Percentiles rank a stretch among this genome's conserved stretches.
phyloP scores from a whole-genome alignment of 2,113 vertebrate genomes.

The Caranx melampygus region DNA sequence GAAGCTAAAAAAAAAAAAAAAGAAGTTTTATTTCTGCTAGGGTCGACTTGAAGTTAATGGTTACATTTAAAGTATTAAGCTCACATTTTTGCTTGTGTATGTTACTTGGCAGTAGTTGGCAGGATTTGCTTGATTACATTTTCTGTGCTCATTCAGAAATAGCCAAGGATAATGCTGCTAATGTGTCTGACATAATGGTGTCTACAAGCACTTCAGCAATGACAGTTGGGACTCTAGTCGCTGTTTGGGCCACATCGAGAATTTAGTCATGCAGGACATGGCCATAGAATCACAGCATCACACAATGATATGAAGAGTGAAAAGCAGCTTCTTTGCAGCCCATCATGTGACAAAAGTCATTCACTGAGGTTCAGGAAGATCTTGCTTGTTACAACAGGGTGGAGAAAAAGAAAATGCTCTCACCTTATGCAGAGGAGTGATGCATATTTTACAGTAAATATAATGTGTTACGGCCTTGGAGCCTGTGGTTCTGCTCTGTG shows the following conservation, averaged over 20 bases:
- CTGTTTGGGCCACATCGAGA: constrained; percentile 7
- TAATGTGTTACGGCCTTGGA: too few relatives aligned
- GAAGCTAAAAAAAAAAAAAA: not conserved
- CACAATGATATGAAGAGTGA: not conserved
- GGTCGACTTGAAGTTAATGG: too few relatives aligned
- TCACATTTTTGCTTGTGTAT: not conserved
- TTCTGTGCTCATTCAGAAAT: not conserved
- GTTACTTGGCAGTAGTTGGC: not conserved
- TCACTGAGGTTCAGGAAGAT: not conserved
- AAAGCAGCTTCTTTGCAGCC: constrained; percentile 12
- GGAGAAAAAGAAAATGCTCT: not conserved
- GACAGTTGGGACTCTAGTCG: constrained; percentile 29
- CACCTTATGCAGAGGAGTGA: not conserved
- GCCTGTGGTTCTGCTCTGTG: too few relatives aligned
- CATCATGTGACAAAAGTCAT: constrained; percentile 14
- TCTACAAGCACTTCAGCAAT: not conserved
- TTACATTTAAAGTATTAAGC: not conserved
- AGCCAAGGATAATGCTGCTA: not conserved
- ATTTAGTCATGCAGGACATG: constrained; percentile 25
- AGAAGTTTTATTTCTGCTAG: too few relatives aligned
- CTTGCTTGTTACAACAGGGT: not conserved
- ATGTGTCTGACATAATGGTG: not conserved
- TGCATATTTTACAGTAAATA: constrained; percentile 27
- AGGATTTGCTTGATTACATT: not conserved
- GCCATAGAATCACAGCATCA: not conserved